Evolutionary conservation across 1,140 invertebrate genomes (phyloP), one percentile per base, ranked within the genome.

Genomic region (Steinernema feltiae): DNA sequence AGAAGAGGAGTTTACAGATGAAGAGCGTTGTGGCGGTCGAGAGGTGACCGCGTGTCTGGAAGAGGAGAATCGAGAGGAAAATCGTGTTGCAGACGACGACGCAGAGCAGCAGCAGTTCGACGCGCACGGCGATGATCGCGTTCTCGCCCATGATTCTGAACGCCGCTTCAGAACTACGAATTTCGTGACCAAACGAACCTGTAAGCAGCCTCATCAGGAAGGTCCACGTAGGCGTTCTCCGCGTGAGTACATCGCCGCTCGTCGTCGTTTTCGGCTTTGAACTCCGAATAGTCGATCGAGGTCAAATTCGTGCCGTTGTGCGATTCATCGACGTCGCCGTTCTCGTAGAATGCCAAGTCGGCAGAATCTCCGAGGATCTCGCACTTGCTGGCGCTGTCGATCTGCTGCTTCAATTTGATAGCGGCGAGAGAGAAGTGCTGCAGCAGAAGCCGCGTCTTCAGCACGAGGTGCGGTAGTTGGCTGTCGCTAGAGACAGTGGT

Each of bases 21-120:
- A 85, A 85, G 1, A 85, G 76, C 70, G 85, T 80, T 18, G 85
- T 87, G 1, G 84, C 84, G 24, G 85, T 86, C 2, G 84, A 85
- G 27, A 85, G 76, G 7, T 86, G 69, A 18, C 78, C 71, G 21
- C 78, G 71, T 2, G 85, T 85, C 77, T 85, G 83, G 30, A 72
- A 48, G 15, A 83, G 71, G 21, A 85, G 63, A 21, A 76, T 71
- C n/a, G 81, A 79, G 1, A 85, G 48, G 32, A 83, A 30, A 18
- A 76, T 30, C 12, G 83, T 80, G 75, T 82, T 85, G 12, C 80
- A n/a, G 17, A 76, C 75, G 30, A 82, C 83, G 0, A 81, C 80
- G n/a, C 72, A 32, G 29, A 82, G 53, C 17, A 82, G 74, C n/a
- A 41, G 24, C 15, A 83, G 30, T 71, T 82, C 81, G 7, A 63